Conservation (phyloP, 35 echinoderm and acorn worm species). For the Amphiura filiformis region DNA sequence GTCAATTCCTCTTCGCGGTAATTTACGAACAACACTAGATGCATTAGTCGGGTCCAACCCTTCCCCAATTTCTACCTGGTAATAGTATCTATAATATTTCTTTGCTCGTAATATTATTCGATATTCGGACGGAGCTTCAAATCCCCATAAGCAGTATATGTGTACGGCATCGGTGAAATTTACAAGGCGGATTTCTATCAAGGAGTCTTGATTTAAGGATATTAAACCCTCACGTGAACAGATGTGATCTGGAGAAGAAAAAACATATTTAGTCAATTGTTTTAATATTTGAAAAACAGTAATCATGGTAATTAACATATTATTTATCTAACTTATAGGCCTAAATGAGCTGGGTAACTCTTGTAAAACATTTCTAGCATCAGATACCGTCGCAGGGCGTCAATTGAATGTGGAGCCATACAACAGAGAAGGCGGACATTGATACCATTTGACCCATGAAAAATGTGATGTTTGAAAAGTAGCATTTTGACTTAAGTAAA, state of each 20-base stretch:
- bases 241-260: background rate
- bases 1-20: background rate
- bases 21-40: background rate
- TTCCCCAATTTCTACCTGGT: background rate
- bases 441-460: no score
- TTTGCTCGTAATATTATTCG: background rate
- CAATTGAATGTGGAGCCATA: no score
- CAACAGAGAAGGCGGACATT: no score
- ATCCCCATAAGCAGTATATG: background rate
- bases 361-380: no score
- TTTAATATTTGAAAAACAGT: no score
- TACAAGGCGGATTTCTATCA: background rate
- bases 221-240: background rate
- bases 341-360: no score
- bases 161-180: background rate
- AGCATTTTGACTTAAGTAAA: background rate
- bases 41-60: background rate
- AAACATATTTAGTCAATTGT: background rate
- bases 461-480: no score
- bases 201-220: background rate
- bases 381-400: no score
- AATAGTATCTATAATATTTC: background rate
- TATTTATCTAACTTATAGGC: no score
- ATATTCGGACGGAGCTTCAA: background rate
- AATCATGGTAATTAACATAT: no score